phyloP scores from a whole-genome alignment of 2,888 invertebrate genomes.

The Tetramorium bicarinatum region DNA sequence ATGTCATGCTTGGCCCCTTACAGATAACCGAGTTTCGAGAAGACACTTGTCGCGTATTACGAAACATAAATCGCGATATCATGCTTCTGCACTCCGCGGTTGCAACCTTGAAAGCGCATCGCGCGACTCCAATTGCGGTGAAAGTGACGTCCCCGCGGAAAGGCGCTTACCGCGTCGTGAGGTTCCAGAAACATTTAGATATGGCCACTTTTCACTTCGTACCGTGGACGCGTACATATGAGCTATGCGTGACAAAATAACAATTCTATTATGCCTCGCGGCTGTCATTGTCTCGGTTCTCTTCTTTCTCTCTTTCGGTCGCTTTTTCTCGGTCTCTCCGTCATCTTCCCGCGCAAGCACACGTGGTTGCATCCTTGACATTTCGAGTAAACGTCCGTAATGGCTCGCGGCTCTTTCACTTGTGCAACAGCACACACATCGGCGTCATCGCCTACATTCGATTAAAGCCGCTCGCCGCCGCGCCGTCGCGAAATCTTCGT shows the following conservation, averaged over 20 bases:
- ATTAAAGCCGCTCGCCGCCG: slow-evolving; percentile 67
- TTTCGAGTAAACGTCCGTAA: slow-evolving; percentile 77
- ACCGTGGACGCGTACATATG: slow-evolving; percentile 6
- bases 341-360: slow-evolving; percentile 49
- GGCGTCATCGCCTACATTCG: slow-evolving; percentile 76
- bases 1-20: background rate
- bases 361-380: slow-evolving; percentile 82
- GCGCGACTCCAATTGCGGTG: slow-evolving; percentile 21
- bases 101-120: slow-evolving; percentile 51
- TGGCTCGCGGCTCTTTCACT: slow-evolving; percentile 78
- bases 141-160: slow-evolving; percentile 29
- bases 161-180: slow-evolving; percentile 17
- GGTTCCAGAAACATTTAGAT: slow-evolving; percentile 65
- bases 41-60: slow-evolving; percentile 41
- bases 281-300: slow-evolving; percentile 70
- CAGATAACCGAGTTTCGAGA: slow-evolving; percentile 1
- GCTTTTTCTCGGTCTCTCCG: background rate
- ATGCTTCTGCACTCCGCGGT: background rate
- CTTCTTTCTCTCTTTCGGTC: background rate
- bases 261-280: slow-evolving; percentile 70
- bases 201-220: slow-evolving; percentile 49
- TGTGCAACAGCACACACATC: slow-evolving; percentile 78
- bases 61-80: slow-evolving; percentile 41
- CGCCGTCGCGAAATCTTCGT: slow-evolving; percentile 62
- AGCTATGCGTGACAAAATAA: slow-evolving; percentile 77